phyloP scores from a whole-genome alignment of 2,797 vertebrate genomes.

The Lateolabrax maculatus region DNA sequence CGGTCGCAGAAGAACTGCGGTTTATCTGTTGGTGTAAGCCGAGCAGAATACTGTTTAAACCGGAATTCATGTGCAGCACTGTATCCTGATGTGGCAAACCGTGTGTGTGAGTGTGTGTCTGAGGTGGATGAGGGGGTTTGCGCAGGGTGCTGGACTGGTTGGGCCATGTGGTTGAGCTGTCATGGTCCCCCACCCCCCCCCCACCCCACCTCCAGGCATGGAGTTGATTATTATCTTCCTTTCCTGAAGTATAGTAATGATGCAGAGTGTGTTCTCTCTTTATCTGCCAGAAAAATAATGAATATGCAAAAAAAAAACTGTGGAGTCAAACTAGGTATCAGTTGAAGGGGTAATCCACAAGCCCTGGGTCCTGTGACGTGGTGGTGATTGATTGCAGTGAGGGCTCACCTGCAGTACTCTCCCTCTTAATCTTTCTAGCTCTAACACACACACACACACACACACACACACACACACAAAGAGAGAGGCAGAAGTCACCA shows the following conservation, averaged over 20 bases:
- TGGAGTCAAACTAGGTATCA: constrained; percentile 68
- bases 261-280: constrained; percentile 70
- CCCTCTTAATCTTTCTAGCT: constrained; percentile 79
- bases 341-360: constrained; percentile 70
- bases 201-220: constrained; percentile 32
- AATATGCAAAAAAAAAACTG: constrained; percentile 69
- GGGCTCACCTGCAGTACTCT: constrained; percentile 84
- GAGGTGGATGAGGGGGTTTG: constrained; percentile 74
- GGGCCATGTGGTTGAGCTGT: constrained; percentile 83
- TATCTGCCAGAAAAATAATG: constrained; percentile 75
- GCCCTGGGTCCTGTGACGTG: constrained; percentile 68
- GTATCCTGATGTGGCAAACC: constrained; percentile 99
- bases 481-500: constrained; percentile 84
- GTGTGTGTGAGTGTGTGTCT: constrained; percentile 50
- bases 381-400: constrained; percentile 85
- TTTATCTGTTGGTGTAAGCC: constrained; percentile 91
- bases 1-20: constrained; percentile 90
- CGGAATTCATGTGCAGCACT: constrained; percentile 97
- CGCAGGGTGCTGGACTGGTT: constrained; percentile 75
- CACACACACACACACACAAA: constrained; percentile 63
- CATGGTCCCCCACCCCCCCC: constrained; percentile 41
- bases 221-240: constrained; percentile 80
- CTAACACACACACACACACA: constrained; percentile 59
- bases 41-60: constrained; percentile 96
- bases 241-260: constrained; percentile 73